A percentile compares a stretch with the other conserved stretches of the same genome.
phyloP scores from a whole-genome alignment of 2,797 vertebrate genomes.

The Caiman crocodilus region DNA sequence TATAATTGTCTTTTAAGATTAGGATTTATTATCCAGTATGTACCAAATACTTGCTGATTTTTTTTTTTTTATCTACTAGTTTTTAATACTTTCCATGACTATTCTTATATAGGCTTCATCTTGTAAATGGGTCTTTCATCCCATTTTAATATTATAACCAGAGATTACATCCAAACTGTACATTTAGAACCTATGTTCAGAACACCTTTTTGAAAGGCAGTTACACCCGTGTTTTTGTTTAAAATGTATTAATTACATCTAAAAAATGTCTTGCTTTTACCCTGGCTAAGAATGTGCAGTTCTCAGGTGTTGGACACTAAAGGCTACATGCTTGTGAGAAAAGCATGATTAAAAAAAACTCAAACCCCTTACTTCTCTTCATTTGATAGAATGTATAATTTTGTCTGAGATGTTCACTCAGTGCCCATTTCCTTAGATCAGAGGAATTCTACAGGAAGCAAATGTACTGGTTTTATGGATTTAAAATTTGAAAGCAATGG shows the following conservation, averaged over 20 bases:
- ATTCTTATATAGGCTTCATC: not conserved
- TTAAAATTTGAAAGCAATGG: not conserved
- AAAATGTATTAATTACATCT: not conserved
- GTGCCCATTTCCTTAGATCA: not conserved
- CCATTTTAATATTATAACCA: not conserved
- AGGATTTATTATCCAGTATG: not conserved
- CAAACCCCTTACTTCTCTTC: not conserved
- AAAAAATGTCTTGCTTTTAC: not conserved
- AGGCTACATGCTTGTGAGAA: not conserved
- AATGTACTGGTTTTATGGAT: not conserved
- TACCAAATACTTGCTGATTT: not conserved
- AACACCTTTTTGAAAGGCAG: not conserved
- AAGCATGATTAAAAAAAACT: not conserved
- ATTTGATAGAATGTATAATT: not conserved
- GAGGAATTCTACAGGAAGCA: not conserved
- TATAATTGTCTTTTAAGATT: not conserved
- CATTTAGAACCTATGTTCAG: not conserved
- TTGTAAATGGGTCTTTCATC: not conserved
- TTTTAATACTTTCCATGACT: not conserved
- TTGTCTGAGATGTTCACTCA: accelerated
- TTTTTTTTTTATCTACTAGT: not conserved
- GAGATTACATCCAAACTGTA: not conserved
- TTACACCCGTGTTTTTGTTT: not conserved
- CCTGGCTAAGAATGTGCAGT: not conserved
- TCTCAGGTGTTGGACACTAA: no score